phyloP scores from a whole-genome alignment of 2,888 invertebrate genomes.

The Scrobipalpa atriplicella region DNA sequence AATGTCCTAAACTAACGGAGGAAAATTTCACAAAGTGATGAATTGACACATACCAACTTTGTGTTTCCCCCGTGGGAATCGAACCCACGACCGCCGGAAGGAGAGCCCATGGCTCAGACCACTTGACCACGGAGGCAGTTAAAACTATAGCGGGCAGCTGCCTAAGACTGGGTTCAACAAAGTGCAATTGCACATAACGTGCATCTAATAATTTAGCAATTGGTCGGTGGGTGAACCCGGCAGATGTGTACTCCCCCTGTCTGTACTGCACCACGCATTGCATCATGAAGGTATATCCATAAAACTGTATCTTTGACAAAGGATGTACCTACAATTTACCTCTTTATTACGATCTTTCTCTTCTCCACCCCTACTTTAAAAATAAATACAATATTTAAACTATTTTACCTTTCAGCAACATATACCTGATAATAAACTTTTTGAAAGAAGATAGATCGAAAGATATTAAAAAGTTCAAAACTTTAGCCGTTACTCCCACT shows the following conservation, averaged over 20 bases:
- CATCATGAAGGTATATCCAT: background rate
- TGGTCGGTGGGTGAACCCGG: conserved; percentile 45
- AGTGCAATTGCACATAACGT: conserved; percentile 33
- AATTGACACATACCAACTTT: no score
- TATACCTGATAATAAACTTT: background rate
- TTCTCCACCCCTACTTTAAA: background rate
- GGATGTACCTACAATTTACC: no score
- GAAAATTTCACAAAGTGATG: no score
- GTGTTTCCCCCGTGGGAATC: no score
- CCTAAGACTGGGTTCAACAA: conserved; percentile 36
- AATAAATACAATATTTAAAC: background rate
- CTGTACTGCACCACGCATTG: no score
- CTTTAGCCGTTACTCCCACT: background rate
- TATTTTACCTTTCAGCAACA: no score
- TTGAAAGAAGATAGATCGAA: background rate
- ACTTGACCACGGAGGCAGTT: no score
- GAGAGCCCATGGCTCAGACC: no score
- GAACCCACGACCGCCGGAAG: no score
- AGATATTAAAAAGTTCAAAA: background rate
- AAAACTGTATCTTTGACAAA: background rate
- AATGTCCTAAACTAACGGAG: no score
- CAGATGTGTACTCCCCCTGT: conserved; percentile 27
- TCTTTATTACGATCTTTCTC: background rate
- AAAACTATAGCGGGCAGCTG: conserved; percentile 18
- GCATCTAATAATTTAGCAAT: conserved; percentile 53